Base-by-base conservation (phyloP, 2,797 vertebrate species). In the Pelobates cultripes region DNA sequence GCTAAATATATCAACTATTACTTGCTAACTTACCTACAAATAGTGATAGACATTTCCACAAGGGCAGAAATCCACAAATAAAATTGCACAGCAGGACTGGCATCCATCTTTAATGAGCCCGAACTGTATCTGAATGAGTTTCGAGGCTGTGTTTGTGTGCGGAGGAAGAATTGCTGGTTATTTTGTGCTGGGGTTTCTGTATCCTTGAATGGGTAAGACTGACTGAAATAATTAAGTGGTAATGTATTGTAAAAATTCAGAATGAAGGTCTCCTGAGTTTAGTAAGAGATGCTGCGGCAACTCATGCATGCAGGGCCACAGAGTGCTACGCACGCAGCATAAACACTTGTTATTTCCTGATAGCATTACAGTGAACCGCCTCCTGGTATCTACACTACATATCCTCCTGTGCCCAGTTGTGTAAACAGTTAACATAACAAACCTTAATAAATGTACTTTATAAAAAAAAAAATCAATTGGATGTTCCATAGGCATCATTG, bases 361-460 rank as follows among this genome's bases (percentile, higher is more conserved):
- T 47, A n/a, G 43, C 60, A 47, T 8, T 61, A 71, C 61, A 71
- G 63, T 53, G 41, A 75, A 75, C 9, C 66, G 71, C 67, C 43
- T 57, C 44, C 4, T 3, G 41, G 57, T 76, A 75, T 71, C 73
- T 28, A 43, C 51, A 71, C 28, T 71, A 64, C 57, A 43, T 51
- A 70, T 75, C 73, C 75, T 70, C 75, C 61, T 64, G 72, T 75
- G 77, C 66, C 64, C 76, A 83, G n/a, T 63, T 63, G 66, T 75
- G 71, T 83, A 73, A 83, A 70, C 81, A 78, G 79, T 83, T 78
- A 83, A 83, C 75, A 77, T 73, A 73, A 78, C 76, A 83, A 75
- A 74, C 64, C 47, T 78, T 78, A 78, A 83, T 79, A 76, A 77
- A 78, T 70, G 63, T 75, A 70, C 70, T 79, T 83, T 79, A 78